These are phyloP conservation scores for Rissa tridactyla DNA, from an alignment of 2,113 vertebrate species.

Conservation along the genomic window DNA sequence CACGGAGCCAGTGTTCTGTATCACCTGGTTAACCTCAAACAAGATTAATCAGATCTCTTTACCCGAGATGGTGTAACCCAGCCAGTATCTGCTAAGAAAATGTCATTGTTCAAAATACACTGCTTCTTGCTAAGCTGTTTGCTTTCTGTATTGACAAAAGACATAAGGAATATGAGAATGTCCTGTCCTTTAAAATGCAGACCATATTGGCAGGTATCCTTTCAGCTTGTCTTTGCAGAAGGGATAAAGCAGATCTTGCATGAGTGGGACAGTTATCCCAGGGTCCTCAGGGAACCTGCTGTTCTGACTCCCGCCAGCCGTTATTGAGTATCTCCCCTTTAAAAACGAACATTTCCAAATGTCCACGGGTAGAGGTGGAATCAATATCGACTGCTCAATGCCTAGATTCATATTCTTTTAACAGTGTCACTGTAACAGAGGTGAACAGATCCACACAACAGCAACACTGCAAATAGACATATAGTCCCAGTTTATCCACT, in stretches of 20 bases:
- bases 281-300: not conserved
- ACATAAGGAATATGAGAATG: slow-evolving; percentile 23
- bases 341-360: not conserved
- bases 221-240: slow-evolving; percentile 21
- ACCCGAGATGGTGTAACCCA: not conserved
- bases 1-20: not conserved
- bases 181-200: slow-evolving; percentile 47
- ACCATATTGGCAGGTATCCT: not conserved
- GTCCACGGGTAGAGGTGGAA: not conserved
- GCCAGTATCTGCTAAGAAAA: slow-evolving; percentile 29
- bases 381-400: not conserved
- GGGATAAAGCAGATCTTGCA: not conserved
- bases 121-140: slow-evolving; percentile 30
- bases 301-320: not conserved
- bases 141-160: slow-evolving; percentile 39
- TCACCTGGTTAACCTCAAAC: not conserved
- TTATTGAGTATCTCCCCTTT: not conserved
- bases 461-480: not conserved
- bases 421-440: not conserved
- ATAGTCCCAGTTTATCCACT: not conserved
- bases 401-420: not conserved
- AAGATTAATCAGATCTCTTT: not conserved
- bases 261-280: not conserved
- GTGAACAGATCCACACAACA: not conserved
- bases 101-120: slow-evolving; percentile 21